These are phyloP conservation scores for Tricholauxania praeusta DNA, from an alignment of 2,888 invertebrate species.

Conservation along the genomic window DNA sequence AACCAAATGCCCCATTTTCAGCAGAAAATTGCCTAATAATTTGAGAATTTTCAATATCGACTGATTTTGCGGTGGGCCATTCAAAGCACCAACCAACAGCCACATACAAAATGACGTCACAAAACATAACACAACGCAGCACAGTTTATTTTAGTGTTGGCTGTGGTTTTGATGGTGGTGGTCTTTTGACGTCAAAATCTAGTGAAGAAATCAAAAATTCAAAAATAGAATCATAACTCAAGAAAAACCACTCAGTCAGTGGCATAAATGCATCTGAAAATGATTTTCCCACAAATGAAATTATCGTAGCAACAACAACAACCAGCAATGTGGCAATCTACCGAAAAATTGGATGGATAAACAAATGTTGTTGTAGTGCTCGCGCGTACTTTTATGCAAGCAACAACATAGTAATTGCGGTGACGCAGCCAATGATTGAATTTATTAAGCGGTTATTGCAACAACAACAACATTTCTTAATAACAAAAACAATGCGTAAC, in stretches of 20 bases:
- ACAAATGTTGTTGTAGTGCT: neutral
- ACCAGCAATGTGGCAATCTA: too few relatives aligned
- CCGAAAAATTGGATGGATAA: neutral
- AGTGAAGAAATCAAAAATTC: neutral
- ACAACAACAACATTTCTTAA: too few relatives aligned
- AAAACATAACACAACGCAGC: conserved; percentile 4
- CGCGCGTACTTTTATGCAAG: too few relatives aligned
- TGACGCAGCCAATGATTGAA: too few relatives aligned
- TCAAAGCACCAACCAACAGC: neutral
- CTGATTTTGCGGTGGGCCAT: too few relatives aligned
- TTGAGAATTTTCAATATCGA: too few relatives aligned
- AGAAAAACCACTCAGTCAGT: neutral
- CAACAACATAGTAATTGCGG: too few relatives aligned
- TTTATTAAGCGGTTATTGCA: too few relatives aligned
- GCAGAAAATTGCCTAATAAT: too few relatives aligned
- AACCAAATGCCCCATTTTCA: neutral
- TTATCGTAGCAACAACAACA: neutral
- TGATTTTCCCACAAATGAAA: neutral
- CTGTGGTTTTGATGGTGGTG: neutral
- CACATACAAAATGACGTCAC: neutral
- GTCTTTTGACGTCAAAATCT: neutral
- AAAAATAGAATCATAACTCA: neutral
- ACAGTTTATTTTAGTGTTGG: conserved; percentile 1
- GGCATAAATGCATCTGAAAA: neutral
- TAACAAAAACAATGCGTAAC: too few relatives aligned